Evolutionary conservation across 92 coral and sea anemone genomes (phyloP), one percentile per base, ranked within the genome.

Genomic region (Palythoa caribaeorum): DNA sequence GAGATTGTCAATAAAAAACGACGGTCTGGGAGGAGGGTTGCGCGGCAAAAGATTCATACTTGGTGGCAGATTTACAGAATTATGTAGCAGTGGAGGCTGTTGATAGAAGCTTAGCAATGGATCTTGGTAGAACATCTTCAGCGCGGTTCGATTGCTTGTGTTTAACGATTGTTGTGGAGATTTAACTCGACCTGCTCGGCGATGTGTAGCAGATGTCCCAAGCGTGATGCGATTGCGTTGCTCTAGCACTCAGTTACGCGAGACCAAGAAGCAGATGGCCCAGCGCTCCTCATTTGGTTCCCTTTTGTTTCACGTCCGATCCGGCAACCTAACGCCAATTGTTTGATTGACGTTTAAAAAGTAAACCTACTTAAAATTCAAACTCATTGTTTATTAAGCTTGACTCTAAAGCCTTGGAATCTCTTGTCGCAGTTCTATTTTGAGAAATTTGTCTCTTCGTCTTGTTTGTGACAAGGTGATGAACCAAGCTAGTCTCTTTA

Each of bases 51-150:
- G 19, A 37, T 69, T 81, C 86, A 81, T 63, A 51, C 76, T 81
- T 11, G 86, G 47, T 63, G 86, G 62, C 71, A 81, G 20, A 48
- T 47, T 81, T 10, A 81, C 86, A 20, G 62, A 44, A 44, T 68
- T 81, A 40, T 81, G 86, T 44, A 81, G 60, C 53, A 89, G 94
- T 8, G 98, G 89, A 44, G 98, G 69, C 66, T 91, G 96, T 73
- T 95, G 98, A 72, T 93, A 95, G 55, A 95, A 89, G 48, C 87
- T 84, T 89, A 95, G 73, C 76, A 95, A 88, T 28, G 98, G 98
- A 60, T 95, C 98, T 91, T 95, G 96, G 87, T 93, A 95, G 88
- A 95, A 95, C 98, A 95, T 95, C 62, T 89, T 91, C 86, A 65
- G 52, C 39, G 76, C 40, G 75, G 19, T 65, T 10, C 62, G 5